Base-by-base conservation (phyloP, 2,888 invertebrate species). In the Heliconius ethilla region DNA sequence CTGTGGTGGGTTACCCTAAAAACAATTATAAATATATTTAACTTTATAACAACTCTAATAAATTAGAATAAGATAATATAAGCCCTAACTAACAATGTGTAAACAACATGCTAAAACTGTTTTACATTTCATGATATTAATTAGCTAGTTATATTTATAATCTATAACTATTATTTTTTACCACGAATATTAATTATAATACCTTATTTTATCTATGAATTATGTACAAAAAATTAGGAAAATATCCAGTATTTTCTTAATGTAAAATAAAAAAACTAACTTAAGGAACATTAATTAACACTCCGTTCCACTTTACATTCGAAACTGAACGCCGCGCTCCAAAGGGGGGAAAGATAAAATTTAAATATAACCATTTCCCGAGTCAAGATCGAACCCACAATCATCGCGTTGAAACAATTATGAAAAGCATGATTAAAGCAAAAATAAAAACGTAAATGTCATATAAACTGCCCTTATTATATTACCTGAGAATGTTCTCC, bases 401-500 rank as follows among this genome's bases (percentile, higher is more conserved):
- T 18, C 15, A 18, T 18, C 51, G 11, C 51, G 51, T 51, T 51
- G 15, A 51, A 51, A 22, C 51, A 51, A 51, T 51, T n/a, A n/a
- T 1, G 10, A 59, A 18, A 13, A 27, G 13, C 33, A n/a, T n/a
- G 22, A 33, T 51, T 72, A 59, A 72, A n/a, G 33, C 22, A 33
- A 33, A 33, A 59, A 33, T 69, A 45, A 25, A 69, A 25, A 25
- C 7, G 3, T n/a, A 69, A 69, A 40, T 69, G 37, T 2, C 69
- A 25, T 69, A 69, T 67, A 69, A 69, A 69, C 25, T 45, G 40
- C 40, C 69, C 40, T 69, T 45, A 45, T 69, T n/a, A 40, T 25
- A 63, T 74, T 74, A 74, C 74, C 74, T 74, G 74, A 22, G 72
- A 62, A 77, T 77, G 72, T 77, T 82, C 83, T 81, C 82, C 83